Conservation (phyloP, 2,113 vertebrate species). For the Todiramphus chloris region DNA sequence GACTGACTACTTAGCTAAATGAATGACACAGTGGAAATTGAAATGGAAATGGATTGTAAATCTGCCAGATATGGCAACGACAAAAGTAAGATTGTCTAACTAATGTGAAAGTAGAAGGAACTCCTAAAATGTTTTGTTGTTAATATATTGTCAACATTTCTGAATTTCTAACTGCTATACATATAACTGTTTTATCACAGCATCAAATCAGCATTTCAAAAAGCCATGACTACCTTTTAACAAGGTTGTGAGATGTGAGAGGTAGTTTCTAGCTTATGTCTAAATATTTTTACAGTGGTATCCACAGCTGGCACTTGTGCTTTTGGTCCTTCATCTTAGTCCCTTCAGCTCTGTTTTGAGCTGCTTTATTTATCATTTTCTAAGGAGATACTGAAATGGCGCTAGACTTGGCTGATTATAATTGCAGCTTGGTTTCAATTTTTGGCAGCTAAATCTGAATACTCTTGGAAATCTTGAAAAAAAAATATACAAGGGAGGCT, state of each 20-base stretch:
- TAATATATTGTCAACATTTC: neutral
- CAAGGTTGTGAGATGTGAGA: neutral
- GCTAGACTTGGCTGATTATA: neutral
- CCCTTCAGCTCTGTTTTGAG: neutral
- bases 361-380: neutral
- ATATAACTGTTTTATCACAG: neutral
- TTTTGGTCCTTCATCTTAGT: neutral
- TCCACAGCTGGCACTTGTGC: neutral
- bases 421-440: neutral
- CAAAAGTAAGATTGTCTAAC: neutral
- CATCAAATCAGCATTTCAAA: neutral
- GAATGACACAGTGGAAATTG: neutral
- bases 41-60: neutral
- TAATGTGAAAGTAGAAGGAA: neutral
- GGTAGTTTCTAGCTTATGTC: neutral
- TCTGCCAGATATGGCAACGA: neutral
- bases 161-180: neutral
- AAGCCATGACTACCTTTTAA: neutral
- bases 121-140: neutral
- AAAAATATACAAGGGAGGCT: neutral
- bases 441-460: neutral
- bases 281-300: neutral
- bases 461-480: constrained; percentile 6
- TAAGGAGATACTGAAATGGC: neutral
- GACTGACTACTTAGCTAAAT: neutral